Percentiles rank a stretch among this genome's conserved stretches.
These are phyloP conservation scores for Pentalonia nigronervosa DNA, from an alignment of 1,140 invertebrate genomes.

Conservation along the genomic window DNA sequence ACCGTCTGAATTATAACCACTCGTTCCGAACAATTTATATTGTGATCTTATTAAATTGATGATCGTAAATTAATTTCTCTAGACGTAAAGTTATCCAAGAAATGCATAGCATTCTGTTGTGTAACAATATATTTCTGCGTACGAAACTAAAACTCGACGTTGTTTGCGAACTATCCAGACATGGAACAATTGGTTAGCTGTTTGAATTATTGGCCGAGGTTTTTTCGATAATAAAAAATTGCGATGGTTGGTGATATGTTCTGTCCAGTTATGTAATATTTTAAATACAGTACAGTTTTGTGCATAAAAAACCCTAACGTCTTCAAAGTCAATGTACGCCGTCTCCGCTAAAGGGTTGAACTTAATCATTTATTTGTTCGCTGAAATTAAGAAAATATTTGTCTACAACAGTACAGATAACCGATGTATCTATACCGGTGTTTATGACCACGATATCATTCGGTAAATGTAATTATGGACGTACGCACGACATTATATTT, in stretches of 20 bases:
- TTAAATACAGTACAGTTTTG: background rate
- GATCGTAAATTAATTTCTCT: slow-evolving; percentile 28
- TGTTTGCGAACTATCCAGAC: background rate
- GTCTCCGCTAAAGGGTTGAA: background rate
- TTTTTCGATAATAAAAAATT: background rate
- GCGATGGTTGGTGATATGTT: background rate
- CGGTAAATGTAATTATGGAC: background rate
- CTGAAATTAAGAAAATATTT: background rate
- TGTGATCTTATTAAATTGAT: slow-evolving; percentile 11
- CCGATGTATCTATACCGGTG: background rate
- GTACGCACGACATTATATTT: background rate
- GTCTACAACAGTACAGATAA: background rate
- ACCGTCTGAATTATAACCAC: background rate
- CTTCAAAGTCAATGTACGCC: background rate
- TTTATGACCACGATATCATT: background rate
- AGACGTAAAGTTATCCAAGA: background rate
- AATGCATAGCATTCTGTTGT: background rate
- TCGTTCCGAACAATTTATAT: background rate
- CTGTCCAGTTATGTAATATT: background rate
- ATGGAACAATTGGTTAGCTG: background rate
- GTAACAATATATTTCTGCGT: background rate
- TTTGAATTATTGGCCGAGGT: background rate
- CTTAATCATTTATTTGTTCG: background rate
- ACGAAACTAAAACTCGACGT: background rate
- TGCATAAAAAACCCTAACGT: too few species aligned